Conservation (phyloP, 1,140 invertebrate species). For the Drepana arcuata region DNA sequence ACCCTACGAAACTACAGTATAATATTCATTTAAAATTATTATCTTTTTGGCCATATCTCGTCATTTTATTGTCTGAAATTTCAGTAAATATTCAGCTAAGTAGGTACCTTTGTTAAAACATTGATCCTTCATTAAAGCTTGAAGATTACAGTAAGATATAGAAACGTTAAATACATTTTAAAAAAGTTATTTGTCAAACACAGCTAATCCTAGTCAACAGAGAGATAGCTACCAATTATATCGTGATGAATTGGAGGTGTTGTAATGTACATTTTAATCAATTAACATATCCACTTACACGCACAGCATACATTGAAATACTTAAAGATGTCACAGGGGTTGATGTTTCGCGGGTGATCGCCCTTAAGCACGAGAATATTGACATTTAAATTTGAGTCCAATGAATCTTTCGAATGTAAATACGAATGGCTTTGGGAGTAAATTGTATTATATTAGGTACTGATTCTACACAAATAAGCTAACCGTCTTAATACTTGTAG, state of each 20-base stretch:
- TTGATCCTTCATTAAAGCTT: slow-evolving; percentile 22
- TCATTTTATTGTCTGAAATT: neutral
- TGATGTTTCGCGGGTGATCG: no score
- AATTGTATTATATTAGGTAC: no score
- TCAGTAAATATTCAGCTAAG: slow-evolving; percentile 1
- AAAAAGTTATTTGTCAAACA: slow-evolving; percentile 66
- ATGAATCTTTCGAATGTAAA: no score
- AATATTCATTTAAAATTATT: neutral
- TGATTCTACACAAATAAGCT: no score
- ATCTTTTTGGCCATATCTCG: neutral
- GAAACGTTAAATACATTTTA: slow-evolving; percentile 17
- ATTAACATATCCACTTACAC: neutral
- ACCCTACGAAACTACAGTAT: neutral
- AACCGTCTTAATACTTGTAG: no score
- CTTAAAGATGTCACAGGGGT: no score
- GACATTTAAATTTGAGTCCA: no score
- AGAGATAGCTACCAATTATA: slow-evolving; percentile 16
- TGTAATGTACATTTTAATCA: neutral
- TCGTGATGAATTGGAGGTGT: neutral
- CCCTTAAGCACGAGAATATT: no score
- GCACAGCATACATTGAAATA: no score
- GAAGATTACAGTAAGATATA: slow-evolving; percentile 15
- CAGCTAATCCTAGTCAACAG: slow-evolving; percentile 53
- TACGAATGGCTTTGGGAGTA: no score
- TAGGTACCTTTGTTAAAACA: slow-evolving; percentile 5